These are phyloP conservation scores for Ptychodera flava DNA, from an alignment of 35 echinoderm and acorn worm species.

Conservation along the genomic window DNA sequence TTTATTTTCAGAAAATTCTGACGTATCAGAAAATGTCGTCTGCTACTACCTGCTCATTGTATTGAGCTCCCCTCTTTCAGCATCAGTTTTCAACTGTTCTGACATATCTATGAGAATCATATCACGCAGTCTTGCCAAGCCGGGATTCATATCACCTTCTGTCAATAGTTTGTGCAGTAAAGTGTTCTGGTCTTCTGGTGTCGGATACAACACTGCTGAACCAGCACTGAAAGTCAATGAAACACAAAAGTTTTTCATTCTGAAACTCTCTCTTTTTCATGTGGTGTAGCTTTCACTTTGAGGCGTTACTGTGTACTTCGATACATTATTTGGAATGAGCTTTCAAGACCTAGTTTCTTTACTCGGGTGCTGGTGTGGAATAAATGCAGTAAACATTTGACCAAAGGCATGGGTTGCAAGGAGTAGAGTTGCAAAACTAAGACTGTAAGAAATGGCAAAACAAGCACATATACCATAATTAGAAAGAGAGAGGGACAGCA, in stretches of 20 bases:
- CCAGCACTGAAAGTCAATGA: constrained; percentile 45
- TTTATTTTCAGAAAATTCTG: too few species aligned
- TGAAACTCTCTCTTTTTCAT: too few species aligned
- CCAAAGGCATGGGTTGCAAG: neutral
- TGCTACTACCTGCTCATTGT: neutral
- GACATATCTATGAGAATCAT: constrained; percentile 51
- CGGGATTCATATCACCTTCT: constrained; percentile 34
- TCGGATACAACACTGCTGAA: constrained; percentile 37
- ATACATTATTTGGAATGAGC: neutral
- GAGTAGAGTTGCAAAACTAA: neutral
- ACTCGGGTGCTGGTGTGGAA: neutral
- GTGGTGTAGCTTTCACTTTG: too few species aligned
- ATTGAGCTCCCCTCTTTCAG: neutral
- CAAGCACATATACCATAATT: too few species aligned
- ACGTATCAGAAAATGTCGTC: too few species aligned
- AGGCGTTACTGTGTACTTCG: neutral
- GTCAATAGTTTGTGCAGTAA: constrained; percentile 45
- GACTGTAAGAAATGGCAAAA: neutral
- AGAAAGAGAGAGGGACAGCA: too few species aligned
- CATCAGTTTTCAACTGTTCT: constrained; percentile 39
- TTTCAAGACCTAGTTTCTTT: neutral
- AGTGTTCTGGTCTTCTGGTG: constrained; percentile 40
- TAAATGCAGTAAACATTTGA: neutral
- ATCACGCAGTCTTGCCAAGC: constrained; percentile 44
- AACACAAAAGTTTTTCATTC: neutral